These are phyloP conservation scores for Tiliacea aurago DNA, from an alignment of 2,888 invertebrate genomes.

Conservation along the genomic window DNA sequence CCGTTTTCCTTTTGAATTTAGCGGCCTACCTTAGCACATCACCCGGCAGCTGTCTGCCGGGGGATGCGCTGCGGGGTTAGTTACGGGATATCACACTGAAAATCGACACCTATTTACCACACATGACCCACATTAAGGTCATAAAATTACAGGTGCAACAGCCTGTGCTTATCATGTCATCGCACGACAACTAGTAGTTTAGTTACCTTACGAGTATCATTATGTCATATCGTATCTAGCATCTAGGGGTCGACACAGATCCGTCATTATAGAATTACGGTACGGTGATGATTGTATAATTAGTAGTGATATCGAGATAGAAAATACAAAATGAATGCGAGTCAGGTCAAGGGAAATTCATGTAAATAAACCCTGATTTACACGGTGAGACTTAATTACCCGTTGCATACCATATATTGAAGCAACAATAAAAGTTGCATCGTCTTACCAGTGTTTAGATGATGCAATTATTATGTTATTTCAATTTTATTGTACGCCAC, in stretches of 20 bases:
- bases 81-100: background rate
- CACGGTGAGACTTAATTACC: background rate
- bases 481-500: background rate
- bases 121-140: constrained; percentile 39
- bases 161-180: constrained; percentile 23
- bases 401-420: too few species aligned
- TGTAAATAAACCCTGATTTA: background rate
- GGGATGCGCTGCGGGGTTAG: too few species aligned
- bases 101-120: background rate
- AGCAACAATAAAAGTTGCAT: background rate
- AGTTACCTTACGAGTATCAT: constrained; percentile 35
- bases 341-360: constrained; percentile 22
- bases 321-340: background rate
- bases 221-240: constrained; percentile 48
- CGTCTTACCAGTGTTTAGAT: background rate
- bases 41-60: too few species aligned
- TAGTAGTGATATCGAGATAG: background rate
- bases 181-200: constrained; percentile 12
- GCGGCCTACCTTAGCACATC: too few species aligned
- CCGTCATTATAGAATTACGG: constrained; percentile 43
- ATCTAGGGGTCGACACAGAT: constrained; percentile 46
- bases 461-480: background rate
- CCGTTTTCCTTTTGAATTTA: too few species aligned
- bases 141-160: constrained; percentile 36
- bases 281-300: constrained; percentile 16